Base-by-base conservation (phyloP, 2,113 vertebrate genomes). In the Anthoscopus minutus region DNA sequence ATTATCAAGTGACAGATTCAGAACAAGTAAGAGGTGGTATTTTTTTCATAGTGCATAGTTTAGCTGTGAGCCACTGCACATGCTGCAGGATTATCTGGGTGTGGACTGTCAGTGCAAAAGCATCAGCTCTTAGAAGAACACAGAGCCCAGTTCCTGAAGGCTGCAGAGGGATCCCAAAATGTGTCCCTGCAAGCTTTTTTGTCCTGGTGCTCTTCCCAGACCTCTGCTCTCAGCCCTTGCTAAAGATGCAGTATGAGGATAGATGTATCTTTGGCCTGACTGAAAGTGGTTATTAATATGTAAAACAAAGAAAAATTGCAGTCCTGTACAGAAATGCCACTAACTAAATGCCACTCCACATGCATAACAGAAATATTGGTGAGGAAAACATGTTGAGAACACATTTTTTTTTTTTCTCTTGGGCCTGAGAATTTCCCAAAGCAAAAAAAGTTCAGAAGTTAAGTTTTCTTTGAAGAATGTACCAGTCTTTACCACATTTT, bases 1-100 rank as follows among this genome's bases (percentile, higher is more conserved):
- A 94, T 88, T 48, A 82, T 72, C 57, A 88, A 90, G 71, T 12
- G 71, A 65, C 74, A 90, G 72, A 81, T 81, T 86, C 31, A 70
- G 94, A 95, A 17, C 40, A 73, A 89, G 61, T 50, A 56, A 80
- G 53, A 77, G 48, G 44, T 53, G 16, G 5, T 48, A 5, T 35
- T 58, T 83, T 45, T 81, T 65, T 44, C 15, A 6, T 7, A 33
- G 14, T 37, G 21, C 33, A 15, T 38, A 16, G 79, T 86, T 88
- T 42, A 83, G 28, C 45, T 88, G 71, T 57, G 74, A 95, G 51
- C 76, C 18, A 19, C 37, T 80, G 20, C 57, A 33, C 4, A 8
- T 16, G 12, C 22, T 86, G 22, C n/a, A 79, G 48, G n/a, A n/a
- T 87, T 76, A 15, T 50, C 45, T 72, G 37, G 11, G 15, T 85